Base-by-base conservation (phyloP, 1,140 invertebrate species). In the Lepidostoma basale region DNA sequence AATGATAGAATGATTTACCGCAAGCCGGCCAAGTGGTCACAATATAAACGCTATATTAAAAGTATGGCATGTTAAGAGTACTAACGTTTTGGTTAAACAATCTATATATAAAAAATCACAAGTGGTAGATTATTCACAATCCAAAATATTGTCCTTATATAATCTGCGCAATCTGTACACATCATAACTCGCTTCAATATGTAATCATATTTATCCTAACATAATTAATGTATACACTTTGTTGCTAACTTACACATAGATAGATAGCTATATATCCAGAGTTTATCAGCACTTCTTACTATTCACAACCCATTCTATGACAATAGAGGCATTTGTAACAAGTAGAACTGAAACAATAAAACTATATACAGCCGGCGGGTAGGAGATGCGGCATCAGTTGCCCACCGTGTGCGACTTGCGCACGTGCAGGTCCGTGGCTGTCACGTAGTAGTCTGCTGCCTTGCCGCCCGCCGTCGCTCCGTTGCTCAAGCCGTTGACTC, bases 401-500 rank as follows among this genome's bases (percentile, higher is more conserved):
- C 49, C 67, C 6, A 16, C 64, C 25, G 64, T 14, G 26, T 73
- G 71, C 8, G 63, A 63, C 45, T 73, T 73, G 45, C 71, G 67
- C 67, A 69, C 40, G 6, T 67, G 63, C 26, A 73, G 28, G n/a
- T 73, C 71, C 25, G 67, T 62, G 16, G 67, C 56, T n/a, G 63
- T 59, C 47, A 67, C 6, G 49, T 73, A 73, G 65, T 73, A 73
- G 60, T 73, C 71, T 14, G 71, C 44, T 8, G 66, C 71, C 44
- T 73, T 73, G 3, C 36, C 22, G 16, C 64, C 49, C 42, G 67
- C 25, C 22, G 45, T 52, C 9, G 56, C 18, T 23, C 67, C 67
- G 58, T 69, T 72, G 62, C 23, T 36, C 30, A 67, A 60, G 33
- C 77, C 77, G 74, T 75, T 76, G 69, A 74, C 54, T 71, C 77